phyloP scores from a whole-genome alignment of 2,888 invertebrate genomes.

The Parascotia fuliginaria region DNA sequence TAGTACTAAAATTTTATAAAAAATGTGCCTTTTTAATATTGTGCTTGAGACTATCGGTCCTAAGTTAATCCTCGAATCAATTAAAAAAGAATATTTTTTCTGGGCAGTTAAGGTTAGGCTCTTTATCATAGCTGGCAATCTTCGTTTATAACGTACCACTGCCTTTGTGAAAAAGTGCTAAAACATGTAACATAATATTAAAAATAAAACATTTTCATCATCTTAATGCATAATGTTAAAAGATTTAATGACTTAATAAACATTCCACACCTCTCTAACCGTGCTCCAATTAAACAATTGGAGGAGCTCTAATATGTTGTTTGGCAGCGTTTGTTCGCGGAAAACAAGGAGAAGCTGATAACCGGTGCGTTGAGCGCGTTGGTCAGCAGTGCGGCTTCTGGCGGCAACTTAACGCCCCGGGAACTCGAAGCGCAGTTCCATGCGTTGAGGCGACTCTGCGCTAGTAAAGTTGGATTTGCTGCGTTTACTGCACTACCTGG shows the following conservation, averaged over 20 bases:
- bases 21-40: too few species aligned
- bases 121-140: too few species aligned
- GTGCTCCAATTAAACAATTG: conserved; percentile 1
- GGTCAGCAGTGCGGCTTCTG: conserved; percentile 63
- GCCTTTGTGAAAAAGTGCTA: too few species aligned
- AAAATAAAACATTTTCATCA: too few species aligned
- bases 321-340: conserved; percentile 95
- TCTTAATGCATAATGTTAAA: too few species aligned
- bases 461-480: conserved; percentile 99
- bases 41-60: too few species aligned
- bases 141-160: too few species aligned
- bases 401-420: conserved; percentile 85
- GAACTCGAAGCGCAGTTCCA: conserved; percentile 98
- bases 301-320: conserved; percentile 28
- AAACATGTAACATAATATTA: neutral
- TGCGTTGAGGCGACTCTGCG: conserved; percentile 95
- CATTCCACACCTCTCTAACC: conserved; percentile 4
- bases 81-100: too few species aligned
- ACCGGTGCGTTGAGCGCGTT: conserved; percentile 95
- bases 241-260: too few species aligned
- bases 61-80: too few species aligned
- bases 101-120: too few species aligned
- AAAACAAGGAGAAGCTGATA: conserved; percentile 99
- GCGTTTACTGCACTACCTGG: conserved; percentile 96
- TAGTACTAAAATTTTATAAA: too few species aligned